phyloP scores from a whole-genome alignment of 2,113 vertebrate genomes.

The Anguilla japonica region DNA sequence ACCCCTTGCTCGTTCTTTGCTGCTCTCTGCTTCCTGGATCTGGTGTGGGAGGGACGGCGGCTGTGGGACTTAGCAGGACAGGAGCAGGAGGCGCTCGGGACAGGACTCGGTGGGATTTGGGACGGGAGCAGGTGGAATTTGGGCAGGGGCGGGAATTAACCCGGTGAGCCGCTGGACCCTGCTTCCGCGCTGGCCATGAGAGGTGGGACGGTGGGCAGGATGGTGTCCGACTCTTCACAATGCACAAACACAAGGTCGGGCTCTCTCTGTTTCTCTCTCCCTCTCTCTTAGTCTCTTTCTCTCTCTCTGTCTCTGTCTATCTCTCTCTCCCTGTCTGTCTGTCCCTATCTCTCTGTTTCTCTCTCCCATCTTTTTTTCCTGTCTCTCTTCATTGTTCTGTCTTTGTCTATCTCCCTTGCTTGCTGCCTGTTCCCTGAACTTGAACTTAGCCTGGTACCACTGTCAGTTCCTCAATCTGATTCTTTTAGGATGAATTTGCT shows the following conservation, averaged over 20 bases:
- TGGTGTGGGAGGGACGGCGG: background rate
- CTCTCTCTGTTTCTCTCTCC: constrained; percentile 16
- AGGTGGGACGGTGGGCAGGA: constrained; percentile 65
- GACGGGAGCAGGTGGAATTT: background rate
- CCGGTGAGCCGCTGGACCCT: background rate
- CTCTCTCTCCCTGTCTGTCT: constrained; percentile 3
- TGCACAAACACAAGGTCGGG: constrained; percentile 75
- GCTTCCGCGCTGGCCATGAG: constrained; percentile 56
- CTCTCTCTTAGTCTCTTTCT: background rate
- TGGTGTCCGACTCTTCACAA: constrained; percentile 72
- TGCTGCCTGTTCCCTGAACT: background rate
- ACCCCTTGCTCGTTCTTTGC: constrained; percentile 19
- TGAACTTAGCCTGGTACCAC: background rate
- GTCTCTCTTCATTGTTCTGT: background rate
- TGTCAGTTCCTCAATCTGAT: background rate
- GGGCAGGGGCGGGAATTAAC: background rate
- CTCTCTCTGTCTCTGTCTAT: background rate
- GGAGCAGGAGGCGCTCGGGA: background rate
- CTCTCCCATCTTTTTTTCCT: constrained; percentile 9
- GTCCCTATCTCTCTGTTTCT: background rate
- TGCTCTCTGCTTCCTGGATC: background rate
- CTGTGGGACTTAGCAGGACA: background rate
- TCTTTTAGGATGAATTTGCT: background rate
- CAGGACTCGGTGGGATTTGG: background rate
- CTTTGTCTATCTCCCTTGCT: background rate